Evolutionary conservation across 2,888 invertebrate species (phyloP), one percentile per base, ranked within the genome.

Genomic region (Osmoderma eremita): DNA sequence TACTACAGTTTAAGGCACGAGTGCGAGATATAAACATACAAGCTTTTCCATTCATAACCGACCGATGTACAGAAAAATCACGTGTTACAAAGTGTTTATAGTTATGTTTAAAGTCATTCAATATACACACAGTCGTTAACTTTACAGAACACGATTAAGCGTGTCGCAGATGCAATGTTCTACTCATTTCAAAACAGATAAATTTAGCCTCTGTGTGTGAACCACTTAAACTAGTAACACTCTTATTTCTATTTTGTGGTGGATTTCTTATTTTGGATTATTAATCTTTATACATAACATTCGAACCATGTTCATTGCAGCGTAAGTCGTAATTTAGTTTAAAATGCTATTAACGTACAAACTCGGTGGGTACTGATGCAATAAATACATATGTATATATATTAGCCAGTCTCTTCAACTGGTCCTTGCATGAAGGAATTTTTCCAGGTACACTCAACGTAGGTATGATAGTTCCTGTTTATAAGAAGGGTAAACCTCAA

Each of bases 11-110:
- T 53, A 30, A 36, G 15, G 2, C 53, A 53, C 38, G 53, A 36
- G 53, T 53, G 5, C 15, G 17, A 13, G 15, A 36, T 36, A 17
- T 38, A 53, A 53, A 53, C 36, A 53, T 38, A 53, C 53, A 53
- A 38, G 17, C 36, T 53, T 10, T 8, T 38, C 36, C 36, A 15
- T 10, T 12, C 36, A 53, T 8, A 30, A 17, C 18, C 15, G 15
- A 4, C 3, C 51, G 17, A 24, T 20, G 49, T 20, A n/a, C n/a
- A 24, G 24, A 24, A 24, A 24, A 24, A 24, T 24, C 5, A 24
- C 24, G 24, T 24, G 24, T 5, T 24, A 24, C 24, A 24, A 24
- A 24, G 5, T 24, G 24, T 24, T 24, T 4, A 4, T 24, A 5
- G 24, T 3, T 24, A 24, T 24, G 24, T 5, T 4, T 24, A 24